Evolutionary conservation across 2,888 invertebrate genomes (phyloP).

Genomic region (Drosophila meridiana): DNA sequence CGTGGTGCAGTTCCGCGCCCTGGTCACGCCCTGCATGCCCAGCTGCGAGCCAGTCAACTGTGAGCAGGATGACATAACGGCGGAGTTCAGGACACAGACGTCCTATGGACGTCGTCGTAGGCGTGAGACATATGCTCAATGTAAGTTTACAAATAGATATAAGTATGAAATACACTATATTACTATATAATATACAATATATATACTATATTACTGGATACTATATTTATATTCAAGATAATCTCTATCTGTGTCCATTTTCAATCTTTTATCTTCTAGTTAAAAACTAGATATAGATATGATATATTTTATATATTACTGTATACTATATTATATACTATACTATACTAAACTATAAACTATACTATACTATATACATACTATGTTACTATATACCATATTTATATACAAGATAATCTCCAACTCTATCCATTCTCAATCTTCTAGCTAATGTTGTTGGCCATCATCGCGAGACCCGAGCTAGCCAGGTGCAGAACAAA

Average conservation of each 20-base stretch:
- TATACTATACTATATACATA: no score
- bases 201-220: not conserved
- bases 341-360: no score
- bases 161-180: no score
- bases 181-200: not conserved
- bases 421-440: not conserved
- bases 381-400: not conserved
- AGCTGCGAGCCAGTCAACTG: conserved; percentile 96
- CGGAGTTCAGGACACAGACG: conserved; percentile 92
- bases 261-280: no score
- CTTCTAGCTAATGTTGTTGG: conserved; percentile 18
- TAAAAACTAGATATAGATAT: no score
- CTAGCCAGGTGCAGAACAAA: conserved; percentile 58
- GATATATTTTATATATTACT: no score
- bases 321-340: no score
- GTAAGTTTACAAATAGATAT: conserved; percentile 2
- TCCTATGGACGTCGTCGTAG: conserved; percentile 88
- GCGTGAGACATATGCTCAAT: conserved; percentile 10
- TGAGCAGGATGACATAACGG: conserved; percentile 92
- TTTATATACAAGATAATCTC: no score
- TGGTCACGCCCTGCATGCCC: conserved; percentile 97
- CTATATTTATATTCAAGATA: no score
- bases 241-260: no score
- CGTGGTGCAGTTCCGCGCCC: conserved; percentile 96
- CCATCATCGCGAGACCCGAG: conserved; percentile 70